Evolutionary conservation across 2,797 vertebrate species (phyloP).

Genomic region (Platyrinchus mystaceus): DNA sequence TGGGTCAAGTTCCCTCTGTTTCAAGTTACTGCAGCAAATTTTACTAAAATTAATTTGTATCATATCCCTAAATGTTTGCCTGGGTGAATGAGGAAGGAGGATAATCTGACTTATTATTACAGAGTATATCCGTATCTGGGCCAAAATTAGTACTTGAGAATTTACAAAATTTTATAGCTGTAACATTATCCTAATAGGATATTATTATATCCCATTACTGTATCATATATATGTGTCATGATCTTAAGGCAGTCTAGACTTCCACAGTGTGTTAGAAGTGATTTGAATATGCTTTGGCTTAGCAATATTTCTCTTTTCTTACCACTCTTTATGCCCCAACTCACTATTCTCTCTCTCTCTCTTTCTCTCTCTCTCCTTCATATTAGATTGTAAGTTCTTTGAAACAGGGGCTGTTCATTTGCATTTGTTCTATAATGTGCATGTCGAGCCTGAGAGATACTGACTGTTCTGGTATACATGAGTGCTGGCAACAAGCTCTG

Average conservation of each 20-base stretch:
- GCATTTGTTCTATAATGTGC: slow-evolving; percentile 46
- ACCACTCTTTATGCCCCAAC: fast-evolving
- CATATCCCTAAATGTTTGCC: not conserved
- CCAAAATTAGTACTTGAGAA: not conserved
- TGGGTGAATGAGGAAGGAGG: not conserved
- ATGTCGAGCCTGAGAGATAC: slow-evolving; percentile 48
- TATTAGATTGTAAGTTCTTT: slow-evolving; percentile 22
- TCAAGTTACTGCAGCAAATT: not conserved
- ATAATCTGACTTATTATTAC: not conserved
- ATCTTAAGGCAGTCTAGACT: not conserved
- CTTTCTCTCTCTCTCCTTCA: not conserved
- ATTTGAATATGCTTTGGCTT: not conserved
- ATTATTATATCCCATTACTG: not conserved
- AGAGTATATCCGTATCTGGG: fast-evolving
- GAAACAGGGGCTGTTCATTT: slow-evolving; percentile 20
- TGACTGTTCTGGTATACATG: slow-evolving; percentile 31
- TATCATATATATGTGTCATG: not conserved
- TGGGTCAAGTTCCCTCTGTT: not conserved
- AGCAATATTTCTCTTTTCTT: not conserved
- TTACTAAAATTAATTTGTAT: not conserved
- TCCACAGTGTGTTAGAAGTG: not conserved
- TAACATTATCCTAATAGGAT: not conserved
- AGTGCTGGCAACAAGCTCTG: slow-evolving; percentile 6
- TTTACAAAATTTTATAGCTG: not conserved
- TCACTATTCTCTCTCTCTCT: not conserved